These are phyloP conservation scores for Zygothrica quintamaculata DNA, from an alignment of 2,888 invertebrate species.

Conservation along the genomic window DNA sequence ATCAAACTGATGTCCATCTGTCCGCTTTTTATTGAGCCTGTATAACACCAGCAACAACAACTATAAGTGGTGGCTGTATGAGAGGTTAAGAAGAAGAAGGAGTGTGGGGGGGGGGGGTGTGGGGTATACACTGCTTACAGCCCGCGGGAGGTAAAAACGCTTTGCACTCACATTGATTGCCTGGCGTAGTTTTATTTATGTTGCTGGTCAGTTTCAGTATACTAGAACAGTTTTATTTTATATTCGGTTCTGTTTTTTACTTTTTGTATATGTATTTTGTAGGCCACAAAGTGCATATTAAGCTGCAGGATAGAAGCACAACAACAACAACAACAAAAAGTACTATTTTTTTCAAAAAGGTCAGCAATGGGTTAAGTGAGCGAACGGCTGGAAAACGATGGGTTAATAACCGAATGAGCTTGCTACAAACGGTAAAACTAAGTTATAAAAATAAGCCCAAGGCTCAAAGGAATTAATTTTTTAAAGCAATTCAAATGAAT, in stretches of 20 bases:
- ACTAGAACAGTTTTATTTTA: conserved; percentile 48
- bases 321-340: conserved; percentile 14
- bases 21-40: conserved; percentile 70
- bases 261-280: conserved; percentile 65
- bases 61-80: conserved; percentile 26
- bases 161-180: conserved; percentile 77
- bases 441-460: not conserved
- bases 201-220: conserved; percentile 62
- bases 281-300: conserved; percentile 78
- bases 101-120: too few relatives aligned
- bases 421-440: conserved; percentile 17
- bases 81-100: too few relatives aligned
- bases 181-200: conserved; percentile 75
- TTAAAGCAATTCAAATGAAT: conserved; percentile 13
- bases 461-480: conserved; percentile 44
- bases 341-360: conserved; percentile 19
- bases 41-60: conserved; percentile 45
- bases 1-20: conserved; percentile 50
- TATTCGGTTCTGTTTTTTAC: conserved; percentile 14
- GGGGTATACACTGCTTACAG: conserved; percentile 47
- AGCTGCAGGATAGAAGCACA: conserved; percentile 38
- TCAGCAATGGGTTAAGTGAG: conserved; percentile 52
- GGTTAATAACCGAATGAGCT: conserved; percentile 54
- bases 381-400: conserved; percentile 29
- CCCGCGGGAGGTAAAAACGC: conserved; percentile 76